A percentile compares a stretch with the other conserved stretches of the same genome.
These are phyloP conservation scores for Eubasilissa regina DNA, from an alignment of 1,140 invertebrate species.

Conservation along the genomic window DNA sequence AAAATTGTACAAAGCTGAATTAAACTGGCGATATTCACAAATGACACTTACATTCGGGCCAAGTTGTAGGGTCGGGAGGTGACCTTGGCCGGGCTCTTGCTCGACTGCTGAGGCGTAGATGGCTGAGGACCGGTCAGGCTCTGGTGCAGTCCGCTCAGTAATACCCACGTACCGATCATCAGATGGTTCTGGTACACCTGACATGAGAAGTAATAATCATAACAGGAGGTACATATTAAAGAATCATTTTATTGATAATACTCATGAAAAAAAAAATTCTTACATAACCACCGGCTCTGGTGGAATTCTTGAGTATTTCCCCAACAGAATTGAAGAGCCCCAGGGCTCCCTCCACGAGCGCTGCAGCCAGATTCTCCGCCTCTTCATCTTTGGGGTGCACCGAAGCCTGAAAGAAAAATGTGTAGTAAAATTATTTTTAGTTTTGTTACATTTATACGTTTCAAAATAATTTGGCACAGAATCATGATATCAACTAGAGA, in stretches of 20 bases:
- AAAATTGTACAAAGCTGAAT: neutral
- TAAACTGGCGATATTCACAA: neutral
- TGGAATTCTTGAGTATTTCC: slow-evolving; percentile 86
- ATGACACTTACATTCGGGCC: slow-evolving; percentile 78
- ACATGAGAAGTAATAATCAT: too few species aligned
- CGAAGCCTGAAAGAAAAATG: slow-evolving; percentile 63
- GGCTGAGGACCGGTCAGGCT: slow-evolving; percentile 66
- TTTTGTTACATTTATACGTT: neutral
- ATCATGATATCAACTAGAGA: neutral
- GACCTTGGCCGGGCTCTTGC: slow-evolving; percentile 69
- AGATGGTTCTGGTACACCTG: slow-evolving; percentile 91
- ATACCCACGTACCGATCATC: slow-evolving; percentile 89
- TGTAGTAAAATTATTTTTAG: neutral
- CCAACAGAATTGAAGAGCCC: slow-evolving; percentile 86
- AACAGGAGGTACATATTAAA: neutral
- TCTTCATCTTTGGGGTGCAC: slow-evolving; percentile 78
- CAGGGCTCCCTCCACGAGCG: slow-evolving; percentile 74
- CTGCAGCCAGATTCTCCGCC: slow-evolving; percentile 79
- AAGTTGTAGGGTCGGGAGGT: slow-evolving; percentile 73
- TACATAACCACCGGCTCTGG: slow-evolving; percentile 89
- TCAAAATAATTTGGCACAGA: neutral
- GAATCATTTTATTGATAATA: neutral
- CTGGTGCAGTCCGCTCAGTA: slow-evolving; percentile 87
- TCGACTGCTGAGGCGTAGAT: slow-evolving; percentile 53
- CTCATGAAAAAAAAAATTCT: slow-evolving; percentile 64